phyloP scores from a whole-genome alignment of 2,113 vertebrate genomes.

The Vanacampus margaritifer region DNA sequence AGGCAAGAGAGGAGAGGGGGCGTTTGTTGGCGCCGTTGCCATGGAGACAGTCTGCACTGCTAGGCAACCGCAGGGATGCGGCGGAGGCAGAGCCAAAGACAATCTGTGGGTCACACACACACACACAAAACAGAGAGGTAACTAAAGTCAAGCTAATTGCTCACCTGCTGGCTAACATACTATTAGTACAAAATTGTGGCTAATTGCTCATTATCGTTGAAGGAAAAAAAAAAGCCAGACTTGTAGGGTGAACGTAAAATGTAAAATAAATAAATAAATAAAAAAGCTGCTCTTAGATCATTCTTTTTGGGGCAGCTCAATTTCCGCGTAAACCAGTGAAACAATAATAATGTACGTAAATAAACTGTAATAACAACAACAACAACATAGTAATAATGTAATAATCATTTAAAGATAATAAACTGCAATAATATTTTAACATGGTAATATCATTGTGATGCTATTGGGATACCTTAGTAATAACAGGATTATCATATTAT shows the following conservation, averaged over 20 bases:
- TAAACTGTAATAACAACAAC: too few relatives aligned
- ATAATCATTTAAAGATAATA: too few relatives aligned
- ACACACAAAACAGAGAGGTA: constrained; percentile 9
- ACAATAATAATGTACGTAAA: too few relatives aligned
- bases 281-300: background rate
- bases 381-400: too few relatives aligned
- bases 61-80: constrained; percentile 72
- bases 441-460: too few relatives aligned
- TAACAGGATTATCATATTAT: too few relatives aligned
- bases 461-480: too few relatives aligned
- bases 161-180: constrained; percentile 13
- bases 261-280: background rate
- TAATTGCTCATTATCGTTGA: background rate
- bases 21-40: constrained; percentile 75
- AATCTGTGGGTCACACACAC: constrained; percentile 60
- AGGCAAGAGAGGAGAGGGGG: constrained; percentile 59
- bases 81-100: constrained; percentile 59
- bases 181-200: background rate
- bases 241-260: background rate
- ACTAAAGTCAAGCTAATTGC: constrained; percentile 7
- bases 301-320: background rate
- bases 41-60: constrained; percentile 74
- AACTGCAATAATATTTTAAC: too few relatives aligned
- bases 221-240: background rate
- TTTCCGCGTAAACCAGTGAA: background rate